Evolutionary conservation across 2,888 invertebrate species (phyloP).

Genomic region (Caenorhabditis sinica): DNA sequence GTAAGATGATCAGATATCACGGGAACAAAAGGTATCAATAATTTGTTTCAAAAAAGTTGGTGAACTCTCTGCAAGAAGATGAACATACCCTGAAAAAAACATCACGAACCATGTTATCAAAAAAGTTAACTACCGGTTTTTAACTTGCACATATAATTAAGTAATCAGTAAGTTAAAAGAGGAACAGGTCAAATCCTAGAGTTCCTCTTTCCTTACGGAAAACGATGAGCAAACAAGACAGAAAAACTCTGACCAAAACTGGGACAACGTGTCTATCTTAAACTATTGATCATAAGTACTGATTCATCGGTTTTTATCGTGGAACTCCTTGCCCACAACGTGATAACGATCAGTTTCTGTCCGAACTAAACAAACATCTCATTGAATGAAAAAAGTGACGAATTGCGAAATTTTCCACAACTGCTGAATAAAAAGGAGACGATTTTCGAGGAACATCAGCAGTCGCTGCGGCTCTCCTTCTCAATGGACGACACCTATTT

Average conservation of each 20-base stretch:
- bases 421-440: constrained; percentile 38
- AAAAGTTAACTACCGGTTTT: too few relatives aligned
- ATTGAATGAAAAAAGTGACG: not conserved
- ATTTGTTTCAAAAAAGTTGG: too few relatives aligned
- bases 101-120: too few relatives aligned
- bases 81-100: too few relatives aligned
- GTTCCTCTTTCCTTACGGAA: not conserved
- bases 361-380: constrained; percentile 27
- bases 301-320: constrained; percentile 17
- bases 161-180: not conserved
- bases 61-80: too few relatives aligned
- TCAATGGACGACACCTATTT: constrained; percentile 46
- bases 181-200: too few relatives aligned
- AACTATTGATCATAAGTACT: constrained; percentile 12
- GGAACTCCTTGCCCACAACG: constrained; percentile 23
- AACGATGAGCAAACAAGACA: not conserved
- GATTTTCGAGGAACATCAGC: not conserved
- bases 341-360: constrained; percentile 34
- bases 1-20: not conserved
- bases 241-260: constrained; percentile 12
- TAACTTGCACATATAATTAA: not conserved
- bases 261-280: constrained; percentile 7
- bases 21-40: too few relatives aligned
- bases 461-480: not conserved
- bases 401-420: constrained; percentile 55